Evolutionary conservation across 1,140 invertebrate species (phyloP).

Genomic region (Drosophila orosa): DNA sequence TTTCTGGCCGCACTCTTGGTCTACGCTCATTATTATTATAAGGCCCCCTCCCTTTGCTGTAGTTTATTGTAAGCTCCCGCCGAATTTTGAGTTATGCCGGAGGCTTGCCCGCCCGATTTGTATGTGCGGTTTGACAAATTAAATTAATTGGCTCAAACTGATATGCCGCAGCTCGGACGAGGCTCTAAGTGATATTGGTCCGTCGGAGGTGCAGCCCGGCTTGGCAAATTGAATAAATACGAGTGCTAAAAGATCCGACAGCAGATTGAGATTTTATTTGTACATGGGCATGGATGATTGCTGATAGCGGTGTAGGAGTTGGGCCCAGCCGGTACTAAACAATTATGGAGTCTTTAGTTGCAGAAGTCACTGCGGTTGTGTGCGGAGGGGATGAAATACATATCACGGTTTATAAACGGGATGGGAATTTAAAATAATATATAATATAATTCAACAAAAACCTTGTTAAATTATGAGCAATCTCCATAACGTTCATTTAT

Average conservation of each 20-base stretch:
- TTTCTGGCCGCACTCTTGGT: conserved; percentile 30
- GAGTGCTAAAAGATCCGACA: conserved; percentile 17
- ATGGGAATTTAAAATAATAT: not conserved
- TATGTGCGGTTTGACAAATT: conserved; percentile 59
- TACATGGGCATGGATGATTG: conserved; percentile 43
- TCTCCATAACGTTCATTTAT: not conserved
- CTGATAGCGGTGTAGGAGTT: conserved; percentile 30
- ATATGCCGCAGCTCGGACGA: conserved; percentile 30
- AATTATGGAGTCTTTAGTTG: conserved; percentile 11
- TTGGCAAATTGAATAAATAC: conserved; percentile 40
- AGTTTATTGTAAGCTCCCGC: conserved; percentile 20
- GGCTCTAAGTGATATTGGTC: conserved; percentile 38
- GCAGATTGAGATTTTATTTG: conserved; percentile 47
- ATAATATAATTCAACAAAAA: not conserved
- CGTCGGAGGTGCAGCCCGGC: conserved; percentile 31
- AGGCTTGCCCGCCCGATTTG: conserved; percentile 32
- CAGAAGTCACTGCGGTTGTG: not conserved
- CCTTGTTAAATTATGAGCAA: not conserved
- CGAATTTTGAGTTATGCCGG: conserved; percentile 24
- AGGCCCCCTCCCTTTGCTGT: conserved; percentile 14
- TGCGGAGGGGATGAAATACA: not conserved
- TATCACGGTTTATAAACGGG: not conserved
- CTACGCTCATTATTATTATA: conserved; percentile 17
- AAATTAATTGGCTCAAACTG: conserved; percentile 58
- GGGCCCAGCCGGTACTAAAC: conserved; percentile 18